Conservation (phyloP, 2,113 vertebrate genomes). For the Leucopsar rothschildi region DNA sequence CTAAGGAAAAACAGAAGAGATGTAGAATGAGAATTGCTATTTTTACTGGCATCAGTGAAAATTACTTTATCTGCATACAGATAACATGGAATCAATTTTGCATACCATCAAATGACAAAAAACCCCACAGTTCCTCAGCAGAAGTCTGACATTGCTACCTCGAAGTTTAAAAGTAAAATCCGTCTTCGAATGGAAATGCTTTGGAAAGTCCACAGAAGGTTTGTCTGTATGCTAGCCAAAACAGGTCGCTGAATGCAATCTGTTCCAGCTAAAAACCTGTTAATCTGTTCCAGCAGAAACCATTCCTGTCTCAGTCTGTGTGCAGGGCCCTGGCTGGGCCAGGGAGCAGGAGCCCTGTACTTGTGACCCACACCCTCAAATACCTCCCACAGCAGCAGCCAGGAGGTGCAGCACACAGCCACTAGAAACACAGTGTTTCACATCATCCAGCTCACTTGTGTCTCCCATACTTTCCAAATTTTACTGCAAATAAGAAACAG, state of each 20-base stretch:
- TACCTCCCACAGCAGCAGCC: not conserved
- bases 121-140: not conserved
- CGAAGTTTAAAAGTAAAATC: not conserved
- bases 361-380: not conserved
- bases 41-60: not conserved
- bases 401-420: not conserved
- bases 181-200: not conserved
- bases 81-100: not conserved
- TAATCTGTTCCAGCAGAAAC: not conserved
- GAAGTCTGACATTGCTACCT: not conserved
- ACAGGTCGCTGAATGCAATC: accelerated
- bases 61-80: not conserved
- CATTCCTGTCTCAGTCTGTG: not conserved
- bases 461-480: not conserved
- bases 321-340: not conserved
- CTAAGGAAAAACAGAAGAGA: not conserved
- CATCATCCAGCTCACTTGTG: not conserved
- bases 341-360: not conserved
- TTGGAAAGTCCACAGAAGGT: not conserved
- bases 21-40: not conserved
- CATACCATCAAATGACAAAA: not conserved
- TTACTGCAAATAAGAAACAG: not conserved
- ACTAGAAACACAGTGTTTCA: not conserved
- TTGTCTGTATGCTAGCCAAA: not conserved
- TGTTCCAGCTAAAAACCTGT: not conserved